Percentiles rank a stretch among this genome's conserved stretches.
These are phyloP conservation scores for Pangasius djambal DNA, from an alignment of 2,797 vertebrate species.

Conservation along the genomic window DNA sequence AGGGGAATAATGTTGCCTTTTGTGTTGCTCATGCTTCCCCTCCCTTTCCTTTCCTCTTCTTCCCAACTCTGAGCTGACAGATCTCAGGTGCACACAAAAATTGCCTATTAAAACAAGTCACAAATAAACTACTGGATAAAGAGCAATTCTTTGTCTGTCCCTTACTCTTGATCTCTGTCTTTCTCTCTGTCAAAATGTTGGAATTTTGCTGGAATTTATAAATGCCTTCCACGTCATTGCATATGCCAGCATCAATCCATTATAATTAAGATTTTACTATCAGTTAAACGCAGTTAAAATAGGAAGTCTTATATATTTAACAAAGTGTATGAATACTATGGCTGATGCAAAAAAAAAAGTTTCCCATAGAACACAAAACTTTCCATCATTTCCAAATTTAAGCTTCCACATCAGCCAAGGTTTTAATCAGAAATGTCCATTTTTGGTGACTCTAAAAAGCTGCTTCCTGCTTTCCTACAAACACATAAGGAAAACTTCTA, in stretches of 20 bases:
- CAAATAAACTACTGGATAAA: conserved; percentile 64
- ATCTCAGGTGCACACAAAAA: conserved; percentile 75
- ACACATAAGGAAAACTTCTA: too few relatives aligned
- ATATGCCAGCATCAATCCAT: neutral
- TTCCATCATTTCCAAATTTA: neutral
- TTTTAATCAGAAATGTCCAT: neutral
- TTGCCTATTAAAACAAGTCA: conserved; percentile 65
- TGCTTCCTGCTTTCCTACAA: neutral
- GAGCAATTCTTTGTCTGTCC: neutral
- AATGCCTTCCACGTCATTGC: neutral
- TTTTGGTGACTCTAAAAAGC: neutral
- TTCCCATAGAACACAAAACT: neutral
- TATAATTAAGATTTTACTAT: neutral
- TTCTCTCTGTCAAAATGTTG: neutral
- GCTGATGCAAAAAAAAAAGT: neutral
- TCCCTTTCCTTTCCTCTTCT: conserved; percentile 74
- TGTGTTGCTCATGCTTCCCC: conserved; percentile 81
- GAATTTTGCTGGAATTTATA: neutral
- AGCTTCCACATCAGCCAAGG: neutral
- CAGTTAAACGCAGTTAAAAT: neutral
- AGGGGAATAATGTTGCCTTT: conserved; percentile 94
- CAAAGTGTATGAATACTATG: neutral
- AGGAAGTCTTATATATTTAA: neutral
- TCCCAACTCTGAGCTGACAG: conserved; percentile 79
- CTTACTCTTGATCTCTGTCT: neutral